These are phyloP conservation scores for Neostethus bicornis DNA, from an alignment of 2,797 vertebrate genomes.

Conservation along the genomic window DNA sequence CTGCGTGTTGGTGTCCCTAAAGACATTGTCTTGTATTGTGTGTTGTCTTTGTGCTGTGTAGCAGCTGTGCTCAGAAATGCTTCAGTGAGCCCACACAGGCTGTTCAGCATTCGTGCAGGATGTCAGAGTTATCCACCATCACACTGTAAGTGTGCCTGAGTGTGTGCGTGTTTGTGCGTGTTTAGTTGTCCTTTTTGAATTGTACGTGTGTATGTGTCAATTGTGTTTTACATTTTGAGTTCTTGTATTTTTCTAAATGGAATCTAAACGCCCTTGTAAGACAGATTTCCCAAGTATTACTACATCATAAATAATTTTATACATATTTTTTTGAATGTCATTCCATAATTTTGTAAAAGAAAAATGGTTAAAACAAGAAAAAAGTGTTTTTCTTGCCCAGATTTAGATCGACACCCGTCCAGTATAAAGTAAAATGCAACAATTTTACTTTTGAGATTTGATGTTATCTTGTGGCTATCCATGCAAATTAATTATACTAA, in stretches of 20 bases:
- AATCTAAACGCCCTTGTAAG: no score
- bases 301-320: no score
- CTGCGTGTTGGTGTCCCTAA: slow-evolving; percentile 67
- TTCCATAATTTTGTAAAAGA: background rate
- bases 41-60: slow-evolving; percentile 96
- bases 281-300: no score
- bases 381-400: slow-evolving; percentile 9
- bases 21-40: slow-evolving; percentile 77
- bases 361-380: background rate
- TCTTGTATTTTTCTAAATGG: slow-evolving; percentile 27
- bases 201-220: slow-evolving; percentile 24
- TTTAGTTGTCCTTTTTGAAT: slow-evolving; percentile 13
- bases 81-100: slow-evolving; percentile 98
- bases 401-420: background rate
- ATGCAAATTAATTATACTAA: no score
- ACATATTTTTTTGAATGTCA: background rate
- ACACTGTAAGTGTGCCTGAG: slow-evolving; percentile 94
- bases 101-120: slow-evolving; percentile 99
- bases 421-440: background rate
- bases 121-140: slow-evolving; percentile 99
- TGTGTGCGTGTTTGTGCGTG: slow-evolving; percentile 26
- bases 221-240: slow-evolving; percentile 27
- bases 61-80: slow-evolving; percentile 99
- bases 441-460: no score
- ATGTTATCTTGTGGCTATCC: no score